Evolutionary conservation across 1,140 invertebrate species (phyloP).

Genomic region (Diorhabda elongata): DNA sequence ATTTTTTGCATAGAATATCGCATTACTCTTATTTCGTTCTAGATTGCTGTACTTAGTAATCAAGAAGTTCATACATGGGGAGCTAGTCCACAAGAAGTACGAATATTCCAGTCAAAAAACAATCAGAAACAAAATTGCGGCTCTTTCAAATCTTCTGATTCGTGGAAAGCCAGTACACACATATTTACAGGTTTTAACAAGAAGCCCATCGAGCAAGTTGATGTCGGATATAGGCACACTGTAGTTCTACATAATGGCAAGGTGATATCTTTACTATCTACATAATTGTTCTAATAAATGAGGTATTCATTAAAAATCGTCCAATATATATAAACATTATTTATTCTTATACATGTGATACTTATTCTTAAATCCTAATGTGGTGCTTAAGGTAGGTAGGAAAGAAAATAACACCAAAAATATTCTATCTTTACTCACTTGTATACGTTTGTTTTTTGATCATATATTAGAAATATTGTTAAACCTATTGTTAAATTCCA

Average conservation of each 20-base stretch:
- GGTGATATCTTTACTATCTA: neutral
- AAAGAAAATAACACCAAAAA: too few species aligned
- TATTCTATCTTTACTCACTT: too few species aligned
- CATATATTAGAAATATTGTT: too few species aligned
- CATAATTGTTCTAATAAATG: too few species aligned
- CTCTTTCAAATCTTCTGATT: conserved; percentile 33
- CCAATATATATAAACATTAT: too few species aligned
- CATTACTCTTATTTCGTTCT: conserved; percentile 22
- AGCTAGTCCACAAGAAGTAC: conserved; percentile 69
- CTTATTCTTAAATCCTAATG: too few species aligned
- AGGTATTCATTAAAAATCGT: too few species aligned
- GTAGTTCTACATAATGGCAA: conserved; percentile 8
- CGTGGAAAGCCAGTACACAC: conserved; percentile 39
- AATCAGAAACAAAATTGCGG: conserved; percentile 34
- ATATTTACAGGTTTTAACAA: conserved; percentile 36
- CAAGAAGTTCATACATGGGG: conserved; percentile 75
- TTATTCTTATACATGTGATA: too few species aligned
- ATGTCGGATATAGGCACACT: conserved; percentile 37
- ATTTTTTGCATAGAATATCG: too few species aligned
- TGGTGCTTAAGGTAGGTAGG: too few species aligned
- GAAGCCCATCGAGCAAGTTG: conserved; percentile 40
- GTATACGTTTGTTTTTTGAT: too few species aligned
- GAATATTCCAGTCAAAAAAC: conserved; percentile 49
- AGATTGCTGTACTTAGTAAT: conserved; percentile 66
- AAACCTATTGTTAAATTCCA: too few species aligned